Evolutionary conservation across 2,888 invertebrate genomes (phyloP), one percentile per base, ranked within the genome.

Genomic region (Minunthozetes semirufus): DNA sequence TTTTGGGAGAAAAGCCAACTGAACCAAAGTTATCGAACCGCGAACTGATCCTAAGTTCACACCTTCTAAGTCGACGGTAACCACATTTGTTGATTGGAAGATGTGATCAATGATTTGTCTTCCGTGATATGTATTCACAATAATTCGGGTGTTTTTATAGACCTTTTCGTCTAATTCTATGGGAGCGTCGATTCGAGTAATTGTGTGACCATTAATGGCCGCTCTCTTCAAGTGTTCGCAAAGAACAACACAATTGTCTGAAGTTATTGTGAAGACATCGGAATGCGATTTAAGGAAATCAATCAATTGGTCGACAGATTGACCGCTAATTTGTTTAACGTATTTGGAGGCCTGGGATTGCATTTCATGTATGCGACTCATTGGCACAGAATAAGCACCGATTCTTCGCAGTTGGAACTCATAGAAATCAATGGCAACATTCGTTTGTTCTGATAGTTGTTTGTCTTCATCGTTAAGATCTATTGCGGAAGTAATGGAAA

Each of bases 1-100:
- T 27, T 48, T 72, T 4, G 72, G 56, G 22, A 73, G 70, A 19
- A 42, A 73, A 2, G 73, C 73, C 46, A 73, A 38, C n/a, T 73
- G 73, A 63, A 66, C 48, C 13, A 75, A 25, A 19, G 75, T 75
- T n/a, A 75, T 61, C 2, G 48, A 27, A 8, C 75, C 75, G 19
- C 63, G 25, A 19, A 50, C 50, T 0, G 71, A 71, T 15, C 75
- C 75, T 5, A 75, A 53, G 46, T 75, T 72, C 0, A 72, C 72
- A 5, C 75, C 75, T 48, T 75, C 75, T 19, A 61, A 75, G 63
- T 75, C 75, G n/a, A 75, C 33, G 19, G 72, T 63, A 0, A 75
- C 72, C n/a, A 72, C 63, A 33, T 72, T n/a, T 19, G 38, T 22
- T 2, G 15, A 53, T 13, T 46, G 9, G 9, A 70, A 59, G 19